These are phyloP conservation scores for Erebia aethiops DNA, from an alignment of 2,888 invertebrate genomes.

Conservation along the genomic window DNA sequence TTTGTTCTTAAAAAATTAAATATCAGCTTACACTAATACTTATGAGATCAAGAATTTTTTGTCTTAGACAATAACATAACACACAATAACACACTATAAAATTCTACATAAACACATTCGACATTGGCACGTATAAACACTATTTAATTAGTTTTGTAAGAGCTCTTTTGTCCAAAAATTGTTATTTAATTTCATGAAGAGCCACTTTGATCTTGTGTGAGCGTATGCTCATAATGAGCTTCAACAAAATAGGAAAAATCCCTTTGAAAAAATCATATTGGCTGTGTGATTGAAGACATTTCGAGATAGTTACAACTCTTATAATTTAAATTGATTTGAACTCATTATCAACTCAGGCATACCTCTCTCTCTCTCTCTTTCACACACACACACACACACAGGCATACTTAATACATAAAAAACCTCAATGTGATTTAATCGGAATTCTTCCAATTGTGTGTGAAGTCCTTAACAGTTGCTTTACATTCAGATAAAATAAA, in stretches of 20 bases:
- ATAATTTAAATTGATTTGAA: background rate
- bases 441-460: background rate
- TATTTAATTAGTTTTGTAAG: too few relatives aligned
- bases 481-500: background rate
- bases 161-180: too few relatives aligned
- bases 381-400: too few relatives aligned
- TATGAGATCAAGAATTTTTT: conserved; percentile 20
- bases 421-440: background rate
- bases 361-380: too few relatives aligned
- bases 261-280: background rate
- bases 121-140: too few relatives aligned
- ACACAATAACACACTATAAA: too few relatives aligned
- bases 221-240: background rate
- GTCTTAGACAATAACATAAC: conserved; percentile 9
- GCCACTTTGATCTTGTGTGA: background rate
- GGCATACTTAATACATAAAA: background rate
- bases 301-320: background rate
- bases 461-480: background rate
- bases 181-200: background rate
- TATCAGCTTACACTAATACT: conserved; percentile 5
- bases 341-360: background rate
- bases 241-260: background rate
- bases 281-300: background rate
- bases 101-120: too few relatives aligned
- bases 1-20: conserved; percentile 12